Evolutionary conservation across 2,797 vertebrate genomes (phyloP), one percentile per base, ranked within the genome.

Genomic region (Molossus molossus): DNA sequence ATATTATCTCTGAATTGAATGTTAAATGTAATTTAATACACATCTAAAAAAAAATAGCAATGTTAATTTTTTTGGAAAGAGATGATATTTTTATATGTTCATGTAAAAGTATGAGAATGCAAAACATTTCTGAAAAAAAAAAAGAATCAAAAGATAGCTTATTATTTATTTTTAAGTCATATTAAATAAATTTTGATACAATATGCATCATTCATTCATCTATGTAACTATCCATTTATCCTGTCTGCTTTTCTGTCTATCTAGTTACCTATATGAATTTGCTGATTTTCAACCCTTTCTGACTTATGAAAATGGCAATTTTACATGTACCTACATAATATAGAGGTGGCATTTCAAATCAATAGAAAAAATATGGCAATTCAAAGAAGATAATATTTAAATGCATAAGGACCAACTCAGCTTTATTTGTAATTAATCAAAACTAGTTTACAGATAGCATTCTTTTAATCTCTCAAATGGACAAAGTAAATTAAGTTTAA

Each of bases 11-110:
- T 95, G 48, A 92, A 87, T 23, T 50, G 29, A 53, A 29, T 18
- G 29, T 55, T 76, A 69, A 92, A 60, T 69, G 3, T 64, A 95
- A 89, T 21, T 93, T 64, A 69, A 27, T 55, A 27, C 2, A 76
- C 17, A 94, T n/a, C 62, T 85, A n/a, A 15, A 37, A 15, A 37
- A 72, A 79, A 90, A 73, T 76, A 55, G 0, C 1, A 87, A 18
- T 76, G 83, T 37, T 75, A 64, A 85, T 88, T 96, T 85, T 86
- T 65, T 84, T 58, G 2, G 53, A 40, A 70, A 92, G 94, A n/a
- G 9, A 69, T 75, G 8, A 21, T 5, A 57, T 81, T 4, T 77
- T 72, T 69, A 45, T 75, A 62, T 73, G 25, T 75, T 95, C 40
- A 79, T 21, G 50, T 37, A 77, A 87, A 95, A 91, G 72, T 9